Percentiles rank a stretch among this genome's conserved stretches.
Conservation (phyloP, 2,113 vertebrate species). For the Urocynchramus pylzowi region DNA sequence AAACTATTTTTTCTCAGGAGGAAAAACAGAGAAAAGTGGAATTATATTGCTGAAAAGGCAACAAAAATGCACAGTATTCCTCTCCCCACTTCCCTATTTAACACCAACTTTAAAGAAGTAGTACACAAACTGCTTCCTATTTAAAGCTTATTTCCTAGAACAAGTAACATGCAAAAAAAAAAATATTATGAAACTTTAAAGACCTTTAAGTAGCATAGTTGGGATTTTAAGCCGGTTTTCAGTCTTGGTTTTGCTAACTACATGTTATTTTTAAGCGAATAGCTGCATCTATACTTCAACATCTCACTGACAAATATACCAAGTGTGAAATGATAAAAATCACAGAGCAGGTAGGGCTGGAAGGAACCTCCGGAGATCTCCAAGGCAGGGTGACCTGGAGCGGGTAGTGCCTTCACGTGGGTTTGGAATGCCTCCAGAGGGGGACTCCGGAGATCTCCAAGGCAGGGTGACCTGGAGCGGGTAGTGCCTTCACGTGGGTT, state of each 20-base stretch:
- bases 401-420: too few species aligned
- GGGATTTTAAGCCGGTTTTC: neutral
- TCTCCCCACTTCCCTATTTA: neutral
- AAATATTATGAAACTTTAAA: neutral
- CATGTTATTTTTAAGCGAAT: fast-evolving
- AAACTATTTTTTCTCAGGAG: neutral
- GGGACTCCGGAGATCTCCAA: neutral
- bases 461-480: neutral
- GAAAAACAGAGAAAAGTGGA: neutral
- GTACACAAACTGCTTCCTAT: neutral
- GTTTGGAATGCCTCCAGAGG: neutral
- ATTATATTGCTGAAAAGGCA: neutral
- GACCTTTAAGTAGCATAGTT: neutral
- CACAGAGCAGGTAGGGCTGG: neutral
- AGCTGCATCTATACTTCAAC: neutral
- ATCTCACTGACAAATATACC: neutral
- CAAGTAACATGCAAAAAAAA: neutral
- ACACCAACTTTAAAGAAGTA: neutral
- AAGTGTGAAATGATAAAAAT: neutral
- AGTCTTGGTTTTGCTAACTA: neutral
- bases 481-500: too few species aligned
- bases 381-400: neutral
- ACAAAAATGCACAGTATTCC: neutral
- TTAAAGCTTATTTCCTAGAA: neutral
- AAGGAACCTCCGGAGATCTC: neutral